phyloP scores from a whole-genome alignment of 2,888 invertebrate genomes.

The Hermaeophaga mercurialis region DNA sequence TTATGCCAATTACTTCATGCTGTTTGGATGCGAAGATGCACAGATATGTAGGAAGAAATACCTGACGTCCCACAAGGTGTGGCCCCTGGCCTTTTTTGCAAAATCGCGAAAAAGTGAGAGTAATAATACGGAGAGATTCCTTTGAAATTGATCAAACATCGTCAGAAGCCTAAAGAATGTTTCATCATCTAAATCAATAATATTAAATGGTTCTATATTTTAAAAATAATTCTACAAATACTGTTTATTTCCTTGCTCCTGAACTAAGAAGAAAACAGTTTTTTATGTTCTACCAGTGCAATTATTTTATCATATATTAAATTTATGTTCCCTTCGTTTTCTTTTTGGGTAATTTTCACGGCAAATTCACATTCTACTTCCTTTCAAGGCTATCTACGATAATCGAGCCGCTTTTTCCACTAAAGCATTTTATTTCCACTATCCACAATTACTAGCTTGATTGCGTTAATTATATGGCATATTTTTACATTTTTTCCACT shows the following conservation, averaged over 20 bases:
- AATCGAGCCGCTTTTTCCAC: slow-evolving; percentile 12
- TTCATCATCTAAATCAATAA: too few relatives aligned
- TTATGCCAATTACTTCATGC: slow-evolving; percentile 23
- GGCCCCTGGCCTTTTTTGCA: slow-evolving; percentile 1
- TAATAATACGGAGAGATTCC: too few relatives aligned
- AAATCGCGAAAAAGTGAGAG: not conserved
- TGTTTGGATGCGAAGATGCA: not conserved
- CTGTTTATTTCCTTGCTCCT: not conserved
- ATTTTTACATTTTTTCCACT: too few relatives aligned
- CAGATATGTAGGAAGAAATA: slow-evolving; percentile 12
- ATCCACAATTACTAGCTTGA: too few relatives aligned
- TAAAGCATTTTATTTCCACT: not conserved
- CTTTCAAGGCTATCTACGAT: slow-evolving; percentile 14
- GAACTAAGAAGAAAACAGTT: not conserved
- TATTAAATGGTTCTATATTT: too few relatives aligned
- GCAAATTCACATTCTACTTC: slow-evolving; percentile 10
- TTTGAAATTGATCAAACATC: too few relatives aligned
- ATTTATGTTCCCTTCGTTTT: slow-evolving; percentile 31
- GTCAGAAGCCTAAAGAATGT: too few relatives aligned
- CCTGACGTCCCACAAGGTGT: not conserved
- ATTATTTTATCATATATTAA: slow-evolving; percentile 33
- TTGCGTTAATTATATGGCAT: too few relatives aligned
- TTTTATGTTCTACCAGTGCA: slow-evolving; percentile 26
- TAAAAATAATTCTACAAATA: too few relatives aligned
- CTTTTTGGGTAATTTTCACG: slow-evolving; percentile 28